phyloP scores from a whole-genome alignment of 2,888 invertebrate species.

The Phragmatobia fuliginosa region DNA sequence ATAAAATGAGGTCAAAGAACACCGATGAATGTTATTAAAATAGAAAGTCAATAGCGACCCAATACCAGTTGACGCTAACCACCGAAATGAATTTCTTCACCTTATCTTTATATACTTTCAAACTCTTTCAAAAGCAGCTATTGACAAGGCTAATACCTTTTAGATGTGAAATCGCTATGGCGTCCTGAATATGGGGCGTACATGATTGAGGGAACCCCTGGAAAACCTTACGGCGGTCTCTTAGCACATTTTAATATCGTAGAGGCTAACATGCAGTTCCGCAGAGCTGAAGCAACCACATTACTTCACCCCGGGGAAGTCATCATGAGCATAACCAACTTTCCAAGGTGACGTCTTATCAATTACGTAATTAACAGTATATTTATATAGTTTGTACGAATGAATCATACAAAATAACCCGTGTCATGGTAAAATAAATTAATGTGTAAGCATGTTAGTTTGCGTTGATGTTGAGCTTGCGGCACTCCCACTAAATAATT shows the following conservation, averaged over 20 bases:
- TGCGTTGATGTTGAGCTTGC: background rate
- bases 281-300: conserved; percentile 94
- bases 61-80: background rate
- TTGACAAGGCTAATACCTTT: conserved; percentile 27
- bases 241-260: conserved; percentile 99
- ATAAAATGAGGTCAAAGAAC: background rate
- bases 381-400: background rate
- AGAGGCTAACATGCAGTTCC: conserved; percentile 98
- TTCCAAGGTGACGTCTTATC: conserved; percentile 90
- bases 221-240: conserved; percentile 97
- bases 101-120: background rate
- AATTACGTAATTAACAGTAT: background rate
- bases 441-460: conserved; percentile 1
- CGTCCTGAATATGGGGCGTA: conserved; percentile 99
- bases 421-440: background rate
- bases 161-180: conserved; percentile 96
- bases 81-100: background rate
- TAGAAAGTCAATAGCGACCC: background rate
- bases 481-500: background rate
- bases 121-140: background rate
- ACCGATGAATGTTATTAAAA: background rate
- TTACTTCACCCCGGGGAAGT: conserved; percentile 92
- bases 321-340: conserved; percentile 96
- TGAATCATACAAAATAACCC: background rate
- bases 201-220: conserved; percentile 99